phyloP scores from a whole-genome alignment of 2,797 vertebrate species.

The Anabacerthia variegaticeps region DNA sequence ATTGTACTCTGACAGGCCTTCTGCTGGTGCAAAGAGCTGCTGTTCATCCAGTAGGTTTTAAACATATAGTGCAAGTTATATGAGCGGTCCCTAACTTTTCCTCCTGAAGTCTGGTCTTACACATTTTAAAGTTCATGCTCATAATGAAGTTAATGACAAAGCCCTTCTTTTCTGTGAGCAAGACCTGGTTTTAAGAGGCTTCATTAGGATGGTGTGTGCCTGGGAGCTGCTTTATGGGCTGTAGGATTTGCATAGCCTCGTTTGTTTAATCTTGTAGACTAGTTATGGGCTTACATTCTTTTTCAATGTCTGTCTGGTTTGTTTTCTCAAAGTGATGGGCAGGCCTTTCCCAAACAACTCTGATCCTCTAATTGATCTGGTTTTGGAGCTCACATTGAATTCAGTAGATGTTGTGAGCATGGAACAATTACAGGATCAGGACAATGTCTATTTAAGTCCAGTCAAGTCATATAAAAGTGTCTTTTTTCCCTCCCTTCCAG shows the following conservation, averaged over 20 bases:
- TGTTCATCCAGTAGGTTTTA: not conserved
- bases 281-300: slow-evolving; percentile 13
- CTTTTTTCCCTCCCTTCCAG: not conserved
- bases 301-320: slow-evolving; percentile 11
- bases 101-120: not conserved
- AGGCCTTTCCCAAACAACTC: slow-evolving; percentile 38
- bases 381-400: slow-evolving; percentile 29
- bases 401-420: not conserved
- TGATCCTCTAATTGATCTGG: slow-evolving; percentile 53
- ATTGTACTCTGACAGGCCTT: not conserved
- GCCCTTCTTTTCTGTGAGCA: not conserved
- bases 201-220: not conserved
- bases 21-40: not conserved
- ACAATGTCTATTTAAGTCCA: slow-evolving; percentile 42
- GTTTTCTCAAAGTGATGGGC: slow-evolving; percentile 32
- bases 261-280: slow-evolving; percentile 18
- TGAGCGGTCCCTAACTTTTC: not conserved
- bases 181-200: not conserved
- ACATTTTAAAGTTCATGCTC: not conserved
- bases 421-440: slow-evolving; percentile 24
- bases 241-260: not conserved
- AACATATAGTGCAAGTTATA: not conserved
- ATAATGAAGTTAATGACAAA: not conserved
- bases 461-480: not conserved
- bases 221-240: not conserved